Evolutionary conservation across 2,113 vertebrate species (phyloP).

Genomic region (Clarias gariepinus): DNA sequence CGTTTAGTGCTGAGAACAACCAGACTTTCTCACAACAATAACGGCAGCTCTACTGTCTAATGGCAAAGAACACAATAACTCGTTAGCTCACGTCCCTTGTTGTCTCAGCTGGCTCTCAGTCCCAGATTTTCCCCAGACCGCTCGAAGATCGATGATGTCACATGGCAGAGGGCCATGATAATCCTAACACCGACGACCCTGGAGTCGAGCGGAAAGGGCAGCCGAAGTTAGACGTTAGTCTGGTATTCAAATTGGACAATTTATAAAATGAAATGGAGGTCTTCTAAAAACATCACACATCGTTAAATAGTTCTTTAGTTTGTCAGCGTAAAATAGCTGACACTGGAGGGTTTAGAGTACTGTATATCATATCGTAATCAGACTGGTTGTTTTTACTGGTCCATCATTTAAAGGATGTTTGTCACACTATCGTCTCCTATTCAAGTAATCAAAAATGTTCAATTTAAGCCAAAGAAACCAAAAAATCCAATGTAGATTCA

Average conservation of each 20-base stretch:
- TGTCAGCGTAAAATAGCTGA: background rate
- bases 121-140: conserved; percentile 8
- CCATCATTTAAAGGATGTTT: background rate
- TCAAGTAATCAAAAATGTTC: background rate
- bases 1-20: background rate
- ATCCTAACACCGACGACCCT: background rate
- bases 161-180: background rate
- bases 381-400: background rate
- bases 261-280: too few relatives aligned
- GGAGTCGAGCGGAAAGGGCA: background rate
- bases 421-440: background rate
- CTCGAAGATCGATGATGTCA: background rate
- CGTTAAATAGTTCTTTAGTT: background rate
- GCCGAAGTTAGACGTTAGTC: background rate
- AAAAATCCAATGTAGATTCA: background rate
- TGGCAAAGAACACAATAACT: background rate
- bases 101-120: conserved; percentile 28
- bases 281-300: background rate
- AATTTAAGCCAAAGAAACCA: background rate
- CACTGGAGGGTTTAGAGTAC: background rate
- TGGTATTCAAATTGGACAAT: too few relatives aligned
- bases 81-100: conserved; percentile 32
- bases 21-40: background rate
- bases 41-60: background rate
- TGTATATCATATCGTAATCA: background rate